Base-by-base conservation (phyloP, 2,797 vertebrate species). In the Rhincodon typus region DNA sequence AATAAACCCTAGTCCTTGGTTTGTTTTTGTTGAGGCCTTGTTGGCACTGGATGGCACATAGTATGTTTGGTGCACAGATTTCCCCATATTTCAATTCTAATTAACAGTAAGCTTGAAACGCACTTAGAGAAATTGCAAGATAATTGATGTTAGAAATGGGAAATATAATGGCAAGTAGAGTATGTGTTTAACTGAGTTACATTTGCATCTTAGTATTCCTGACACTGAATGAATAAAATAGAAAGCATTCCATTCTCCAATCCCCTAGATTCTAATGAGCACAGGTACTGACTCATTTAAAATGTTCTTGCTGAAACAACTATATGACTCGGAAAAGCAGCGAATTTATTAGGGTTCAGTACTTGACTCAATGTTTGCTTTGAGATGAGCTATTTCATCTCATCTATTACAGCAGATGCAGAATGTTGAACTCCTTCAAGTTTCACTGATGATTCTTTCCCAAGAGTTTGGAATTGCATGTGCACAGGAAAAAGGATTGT, bases 371-470 rank as follows among this genome's bases (percentile, higher is more conserved):
- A 38, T 67, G 57, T 38, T 93, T 19, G 38, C 42, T 67, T 66
- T 93, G n/a, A 67, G 62, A 38, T 67, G 12, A 66, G 34, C 8
- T 67, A 91, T 67, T 91, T 93, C 67, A 93, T 67, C 62, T 93
- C 66, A 93, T 21, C 19, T 67, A 67, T 67, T 50, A 42, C 94
- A 94, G 42, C 17, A 12, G 94, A 50, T 50, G 13, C 3, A 70
- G 70, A 95, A n/a, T 34, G 15, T 46, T 77, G 72, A 95, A 74
- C 94, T 77, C 67, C 30, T 77, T 95, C 30, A 50, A 30, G 53
- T 95, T 57, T 95, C 94, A 95, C 94, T 34, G 4, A 77, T 74
- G 70, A 77, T 34, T 95, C 70, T 50, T 77, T 74, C 69, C 77
- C 70, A 50, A 95, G 70, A n/a, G 4, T 3, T 57, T 77, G 30